phyloP scores from a whole-genome alignment of 2,113 vertebrate species.

The Grammomys dolichurus region DNA sequence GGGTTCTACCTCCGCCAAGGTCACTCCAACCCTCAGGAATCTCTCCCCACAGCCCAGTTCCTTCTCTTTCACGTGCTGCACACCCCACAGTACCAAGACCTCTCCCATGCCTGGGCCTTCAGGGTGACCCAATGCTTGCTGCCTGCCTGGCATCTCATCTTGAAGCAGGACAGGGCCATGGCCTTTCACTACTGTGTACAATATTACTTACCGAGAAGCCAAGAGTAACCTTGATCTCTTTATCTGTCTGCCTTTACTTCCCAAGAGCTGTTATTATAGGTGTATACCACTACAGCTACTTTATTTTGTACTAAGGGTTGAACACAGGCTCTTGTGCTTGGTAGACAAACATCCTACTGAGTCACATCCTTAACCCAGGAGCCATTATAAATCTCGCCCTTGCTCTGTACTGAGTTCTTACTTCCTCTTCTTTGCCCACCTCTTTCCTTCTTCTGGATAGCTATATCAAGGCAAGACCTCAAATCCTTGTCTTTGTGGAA shows the following conservation, averaged over 20 bases:
- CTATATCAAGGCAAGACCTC: neutral
- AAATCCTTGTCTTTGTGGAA: neutral
- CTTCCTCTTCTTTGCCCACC: no score
- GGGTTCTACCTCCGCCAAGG: neutral
- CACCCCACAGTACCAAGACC: neutral
- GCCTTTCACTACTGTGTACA: neutral
- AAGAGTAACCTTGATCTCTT: neutral
- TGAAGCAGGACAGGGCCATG: neutral
- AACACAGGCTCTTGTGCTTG: neutral
- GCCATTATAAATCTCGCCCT: neutral
- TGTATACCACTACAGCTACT: no score
- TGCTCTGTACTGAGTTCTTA: neutral
- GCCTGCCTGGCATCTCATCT: neutral
- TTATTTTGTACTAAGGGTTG: neutral
- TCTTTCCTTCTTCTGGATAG: neutral
- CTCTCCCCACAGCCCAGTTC: neutral
- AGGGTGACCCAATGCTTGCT: neutral
- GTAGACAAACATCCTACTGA: neutral
- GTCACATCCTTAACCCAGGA: neutral
- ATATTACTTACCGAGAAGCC: neutral
- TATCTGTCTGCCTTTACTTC: neutral
- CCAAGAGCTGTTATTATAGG: neutral
- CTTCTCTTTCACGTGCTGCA: neutral
- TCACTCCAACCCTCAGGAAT: neutral
- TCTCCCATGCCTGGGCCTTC: neutral